These are phyloP conservation scores for Brachyopa scutellaris DNA, from an alignment of 2,888 invertebrate species.

Conservation along the genomic window DNA sequence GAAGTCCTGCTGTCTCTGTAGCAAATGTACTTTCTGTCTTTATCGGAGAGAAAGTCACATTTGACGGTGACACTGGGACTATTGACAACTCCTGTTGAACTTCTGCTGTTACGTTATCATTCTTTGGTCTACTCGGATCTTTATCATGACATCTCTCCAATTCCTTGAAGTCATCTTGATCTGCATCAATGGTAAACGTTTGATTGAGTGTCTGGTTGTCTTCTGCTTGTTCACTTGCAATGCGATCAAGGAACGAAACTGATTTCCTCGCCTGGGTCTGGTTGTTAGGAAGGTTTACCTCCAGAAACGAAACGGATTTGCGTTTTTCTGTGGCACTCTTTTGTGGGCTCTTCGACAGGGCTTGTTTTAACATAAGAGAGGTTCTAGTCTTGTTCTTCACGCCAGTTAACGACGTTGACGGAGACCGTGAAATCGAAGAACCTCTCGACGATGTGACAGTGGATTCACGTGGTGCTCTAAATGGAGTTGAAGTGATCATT, in stretches of 20 bases:
- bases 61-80: neutral
- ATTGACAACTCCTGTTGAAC: too few relatives aligned
- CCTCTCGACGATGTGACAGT: neutral
- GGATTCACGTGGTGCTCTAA: slow-evolving; percentile 11
- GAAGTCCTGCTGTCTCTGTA: neutral
- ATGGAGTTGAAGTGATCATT: slow-evolving; percentile 55
- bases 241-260: slow-evolving; percentile 30
- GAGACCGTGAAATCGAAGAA: slow-evolving; percentile 6
- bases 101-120: neutral
- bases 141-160: neutral
- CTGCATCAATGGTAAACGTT: slow-evolving; percentile 43
- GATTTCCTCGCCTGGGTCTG: slow-evolving; percentile 16
- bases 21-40: neutral
- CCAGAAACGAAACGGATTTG: slow-evolving; percentile 1
- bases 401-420: neutral
- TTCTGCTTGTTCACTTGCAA: neutral
- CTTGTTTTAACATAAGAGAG: slow-evolving; percentile 55
- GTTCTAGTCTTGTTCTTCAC: slow-evolving; percentile 24
- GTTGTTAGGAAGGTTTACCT: neutral
- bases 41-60: neutral
- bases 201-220: neutral
- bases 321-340: neutral
- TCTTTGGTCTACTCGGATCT: neutral
- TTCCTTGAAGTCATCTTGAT: neutral
- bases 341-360: slow-evolving; percentile 31